Base-by-base conservation (phyloP, 64 coral and sea anemone species). In the Actinia tenebrosa region DNA sequence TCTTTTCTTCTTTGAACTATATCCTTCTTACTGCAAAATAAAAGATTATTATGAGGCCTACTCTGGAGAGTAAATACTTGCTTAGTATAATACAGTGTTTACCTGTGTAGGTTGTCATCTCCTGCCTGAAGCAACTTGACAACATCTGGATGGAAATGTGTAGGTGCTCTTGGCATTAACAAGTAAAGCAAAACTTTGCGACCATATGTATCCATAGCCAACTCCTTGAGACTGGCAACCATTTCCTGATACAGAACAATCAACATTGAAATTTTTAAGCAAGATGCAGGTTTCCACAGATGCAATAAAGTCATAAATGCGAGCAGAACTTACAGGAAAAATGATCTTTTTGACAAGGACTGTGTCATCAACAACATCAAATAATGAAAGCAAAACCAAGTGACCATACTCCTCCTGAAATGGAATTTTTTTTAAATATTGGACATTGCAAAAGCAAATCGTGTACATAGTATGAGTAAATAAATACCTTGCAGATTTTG, bases 291-390 rank as follows among this genome's bases (percentile, higher is more conserved):
- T 81, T 19, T 0, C n/a, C 10, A 79, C 0, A 10, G 45, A 20
- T 47, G 45, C 3, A 8, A 50, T 50, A 47, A 20, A 16, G 5
- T 7, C 5, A 79, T 20, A 37, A 79, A 17, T 43, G 77, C 16
- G 18, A 61, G 16, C 4, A 4, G 7, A n/a, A 83, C 92, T 89
- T 92, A 98, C 95, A 53, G 92, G 68, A 78, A 98, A 92, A 6
- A 98, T 63, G 66, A 94, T 78, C 80, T 98, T 98, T 44, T 94
- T 94, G 16, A 98, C 92, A 45, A 98, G 92, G 8, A 98, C 92
- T 84, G 95, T 98, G 71, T 98, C 95, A 79, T 98, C 95, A 64
- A 98, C 91, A 47, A 87, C 88, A 77, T 98, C 95, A 91, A 98
- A 90, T 15, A 98, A 86, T 16, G 95, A 86, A 53, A 98, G 84